A percentile compares a stretch with the other conserved stretches of the same genome.
These are phyloP conservation scores for Trachythela sp. DNA, from an alignment of 64 coral and sea anemone species.

Conservation along the genomic window DNA sequence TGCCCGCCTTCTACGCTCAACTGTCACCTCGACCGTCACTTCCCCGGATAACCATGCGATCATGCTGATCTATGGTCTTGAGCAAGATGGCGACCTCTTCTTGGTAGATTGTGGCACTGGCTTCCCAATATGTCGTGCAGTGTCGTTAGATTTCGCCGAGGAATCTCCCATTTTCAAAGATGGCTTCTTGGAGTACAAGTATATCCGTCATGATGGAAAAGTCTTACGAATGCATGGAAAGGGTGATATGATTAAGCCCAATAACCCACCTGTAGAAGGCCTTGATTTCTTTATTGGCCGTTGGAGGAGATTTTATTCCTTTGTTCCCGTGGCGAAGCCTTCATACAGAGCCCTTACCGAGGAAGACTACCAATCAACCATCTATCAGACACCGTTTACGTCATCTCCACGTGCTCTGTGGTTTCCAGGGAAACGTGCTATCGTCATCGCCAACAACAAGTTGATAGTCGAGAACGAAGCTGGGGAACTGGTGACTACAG, in stretches of 20 bases:
- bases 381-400: neutral
- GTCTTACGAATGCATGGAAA: neutral
- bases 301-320: neutral
- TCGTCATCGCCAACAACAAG: neutral
- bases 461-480: neutral
- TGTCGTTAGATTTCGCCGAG: neutral
- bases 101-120: neutral
- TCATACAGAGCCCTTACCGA: neutral
- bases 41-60: neutral
- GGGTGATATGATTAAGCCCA: neutral
- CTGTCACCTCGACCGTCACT: neutral
- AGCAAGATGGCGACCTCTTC: neutral
- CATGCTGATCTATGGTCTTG: neutral
- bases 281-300: neutral
- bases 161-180: neutral
- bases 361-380: neutral
- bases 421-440: conserved; percentile 12
- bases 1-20: neutral
- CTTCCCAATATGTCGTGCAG: neutral
- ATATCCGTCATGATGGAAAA: neutral
- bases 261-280: neutral
- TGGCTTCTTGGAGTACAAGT: conserved; percentile 2
- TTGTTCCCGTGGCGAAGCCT: neutral
- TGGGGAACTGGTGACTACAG: neutral
- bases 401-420: neutral